A percentile compares a stretch with the other conserved stretches of the same genome.
These are phyloP conservation scores for Anthoscopus minutus DNA, from an alignment of 2,113 vertebrate species.

Conservation along the genomic window DNA sequence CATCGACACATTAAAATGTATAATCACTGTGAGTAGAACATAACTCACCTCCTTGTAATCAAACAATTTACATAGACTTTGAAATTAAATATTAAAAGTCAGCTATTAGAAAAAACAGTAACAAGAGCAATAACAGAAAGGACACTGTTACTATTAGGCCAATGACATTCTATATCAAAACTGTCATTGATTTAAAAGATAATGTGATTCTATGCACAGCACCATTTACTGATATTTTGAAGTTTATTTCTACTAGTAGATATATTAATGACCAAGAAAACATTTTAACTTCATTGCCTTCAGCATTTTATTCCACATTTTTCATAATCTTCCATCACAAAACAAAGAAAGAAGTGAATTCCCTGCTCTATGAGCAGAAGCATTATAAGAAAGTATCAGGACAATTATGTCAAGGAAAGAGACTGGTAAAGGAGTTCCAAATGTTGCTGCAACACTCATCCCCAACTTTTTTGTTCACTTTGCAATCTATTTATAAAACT, in stretches of 20 bases:
- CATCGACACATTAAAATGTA: background rate
- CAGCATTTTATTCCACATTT: background rate
- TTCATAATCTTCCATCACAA: background rate
- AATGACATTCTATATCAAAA: background rate
- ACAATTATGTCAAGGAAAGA: background rate
- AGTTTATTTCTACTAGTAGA: background rate
- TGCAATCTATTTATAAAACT: background rate
- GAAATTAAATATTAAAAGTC: background rate
- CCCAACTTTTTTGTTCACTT: background rate
- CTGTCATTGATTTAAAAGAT: background rate
- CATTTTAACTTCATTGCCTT: background rate
- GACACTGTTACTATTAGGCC: background rate
- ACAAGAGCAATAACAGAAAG: background rate
- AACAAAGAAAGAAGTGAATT: background rate
- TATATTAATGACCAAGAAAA: background rate
- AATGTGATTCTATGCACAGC: background rate
- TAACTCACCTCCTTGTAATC: background rate
- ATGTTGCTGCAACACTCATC: background rate
- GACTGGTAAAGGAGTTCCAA: background rate
- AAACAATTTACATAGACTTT: background rate
- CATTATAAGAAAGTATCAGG: background rate
- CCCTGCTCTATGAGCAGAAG: background rate
- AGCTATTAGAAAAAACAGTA: background rate
- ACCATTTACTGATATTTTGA: background rate
- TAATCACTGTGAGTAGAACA: fast-evolving